Percentiles rank a stretch among this genome's conserved stretches.
Conservation (phyloP, 2,888 invertebrate genomes). For the Eilema sororculum region DNA sequence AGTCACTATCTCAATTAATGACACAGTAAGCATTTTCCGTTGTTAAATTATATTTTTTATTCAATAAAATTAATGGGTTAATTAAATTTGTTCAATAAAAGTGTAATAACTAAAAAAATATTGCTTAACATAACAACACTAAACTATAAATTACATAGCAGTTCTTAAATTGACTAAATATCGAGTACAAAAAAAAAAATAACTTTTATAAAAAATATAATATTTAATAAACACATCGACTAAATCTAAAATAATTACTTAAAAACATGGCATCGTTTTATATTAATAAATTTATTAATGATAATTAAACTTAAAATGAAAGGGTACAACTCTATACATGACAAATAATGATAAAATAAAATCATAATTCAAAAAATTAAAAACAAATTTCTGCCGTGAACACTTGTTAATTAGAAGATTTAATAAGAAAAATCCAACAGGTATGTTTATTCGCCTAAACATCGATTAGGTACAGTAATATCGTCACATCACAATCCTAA, state of each 20-base stretch:
- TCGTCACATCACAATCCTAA: conserved; percentile 82
- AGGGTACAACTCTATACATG: conserved; percentile 58
- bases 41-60: conserved; percentile 73
- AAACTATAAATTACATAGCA: conserved; percentile 81
- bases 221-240: conserved; percentile 82
- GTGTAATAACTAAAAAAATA: conserved; percentile 70
- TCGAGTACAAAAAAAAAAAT: conserved; percentile 81
- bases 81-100: conserved; percentile 74
- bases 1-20: conserved; percentile 83
- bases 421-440: conserved; percentile 56
- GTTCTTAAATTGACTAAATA: conserved; percentile 75
- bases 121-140: conserved; percentile 81
- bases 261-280: conserved; percentile 85
- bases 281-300: conserved; percentile 60
- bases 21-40: conserved; percentile 86
- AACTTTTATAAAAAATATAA: conserved; percentile 86
- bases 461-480: conserved; percentile 77
- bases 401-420: conserved; percentile 53
- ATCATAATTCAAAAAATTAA: conserved; percentile 43
- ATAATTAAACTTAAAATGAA: conserved; percentile 53
- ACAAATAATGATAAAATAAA: conserved; percentile 48
- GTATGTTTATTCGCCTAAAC: conserved; percentile 69
- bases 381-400: conserved; percentile 67
- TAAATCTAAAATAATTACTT: conserved; percentile 78
- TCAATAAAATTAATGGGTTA: conserved; percentile 73